Evolutionary conservation across 23 tunicate species (phyloP).

Genomic region (Ciona savignyi): DNA sequence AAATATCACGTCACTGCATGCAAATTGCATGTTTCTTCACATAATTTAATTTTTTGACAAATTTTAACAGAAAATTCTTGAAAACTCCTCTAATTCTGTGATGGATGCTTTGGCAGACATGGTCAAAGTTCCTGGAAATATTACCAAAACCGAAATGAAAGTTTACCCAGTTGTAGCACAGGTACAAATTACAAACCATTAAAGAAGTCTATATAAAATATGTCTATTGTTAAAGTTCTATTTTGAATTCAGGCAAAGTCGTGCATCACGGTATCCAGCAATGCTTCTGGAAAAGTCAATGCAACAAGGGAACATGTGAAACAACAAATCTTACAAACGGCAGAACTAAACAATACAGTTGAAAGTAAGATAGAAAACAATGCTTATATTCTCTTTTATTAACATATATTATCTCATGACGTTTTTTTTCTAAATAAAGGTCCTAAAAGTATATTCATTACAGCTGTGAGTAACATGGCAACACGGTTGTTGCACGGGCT

Average conservation of each 20-base stretch:
- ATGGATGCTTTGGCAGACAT: slow-evolving; percentile 2
- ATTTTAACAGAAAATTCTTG: background rate
- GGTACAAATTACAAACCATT: background rate
- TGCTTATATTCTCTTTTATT: too few species aligned
- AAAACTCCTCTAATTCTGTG: background rate
- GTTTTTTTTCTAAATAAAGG: background rate
- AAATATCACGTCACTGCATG: too few species aligned
- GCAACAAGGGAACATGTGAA: background rate
- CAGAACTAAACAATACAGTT: background rate
- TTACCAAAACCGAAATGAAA: background rate
- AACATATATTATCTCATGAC: too few species aligned
- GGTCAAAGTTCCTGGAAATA: slow-evolving; percentile 3
- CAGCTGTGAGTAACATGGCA: background rate
- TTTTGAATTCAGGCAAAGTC: background rate
- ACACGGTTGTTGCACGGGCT: slow-evolving; percentile 15
- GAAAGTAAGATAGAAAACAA: background rate
- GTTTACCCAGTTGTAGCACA: background rate
- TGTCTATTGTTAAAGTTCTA: too few species aligned
- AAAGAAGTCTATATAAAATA: too few species aligned
- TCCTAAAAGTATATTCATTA: background rate
- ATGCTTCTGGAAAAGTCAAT: background rate
- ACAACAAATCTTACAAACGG: background rate
- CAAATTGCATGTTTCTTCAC: background rate
- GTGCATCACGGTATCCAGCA: background rate
- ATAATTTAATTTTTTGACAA: background rate